These are phyloP conservation scores for Kradibia gibbosae DNA, from an alignment of 1,140 invertebrate genomes.

Conservation along the genomic window DNA sequence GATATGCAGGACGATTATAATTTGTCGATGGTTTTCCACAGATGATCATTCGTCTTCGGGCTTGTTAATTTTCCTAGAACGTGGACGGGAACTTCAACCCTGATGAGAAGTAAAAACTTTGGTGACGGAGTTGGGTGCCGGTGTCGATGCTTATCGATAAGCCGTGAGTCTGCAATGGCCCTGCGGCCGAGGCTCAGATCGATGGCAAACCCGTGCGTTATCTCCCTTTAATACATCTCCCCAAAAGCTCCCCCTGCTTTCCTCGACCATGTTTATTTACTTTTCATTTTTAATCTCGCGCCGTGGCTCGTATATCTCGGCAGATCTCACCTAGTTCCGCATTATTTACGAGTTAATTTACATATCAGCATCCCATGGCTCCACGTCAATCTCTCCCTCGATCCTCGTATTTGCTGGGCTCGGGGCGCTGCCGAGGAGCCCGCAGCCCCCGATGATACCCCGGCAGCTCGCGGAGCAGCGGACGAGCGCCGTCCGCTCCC, in stretches of 20 bases:
- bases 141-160: slow-evolving; percentile 54
- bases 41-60: neutral
- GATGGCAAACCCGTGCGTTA: slow-evolving; percentile 52
- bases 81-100: slow-evolving; percentile 23
- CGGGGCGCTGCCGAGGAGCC: too few relatives aligned
- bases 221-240: slow-evolving; percentile 51
- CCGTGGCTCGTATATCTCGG: too few relatives aligned
- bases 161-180: slow-evolving; percentile 53
- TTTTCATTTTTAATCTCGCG: too few relatives aligned
- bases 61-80: neutral
- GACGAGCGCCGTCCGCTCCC: neutral
- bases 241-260: neutral
- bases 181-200: slow-evolving; percentile 52
- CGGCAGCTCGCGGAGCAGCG: neutral
- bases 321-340: too few relatives aligned
- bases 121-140: neutral
- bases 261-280: neutral
- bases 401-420: too few relatives aligned
- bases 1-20: too few relatives aligned
- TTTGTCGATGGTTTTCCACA: neutral
- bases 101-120: neutral
- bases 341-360: too few relatives aligned
- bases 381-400: too few relatives aligned
- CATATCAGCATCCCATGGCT: too few relatives aligned
- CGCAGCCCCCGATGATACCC: neutral